Evolutionary conservation across 2,888 invertebrate species (phyloP).

Genomic region (Crossocerus cetratus): DNA sequence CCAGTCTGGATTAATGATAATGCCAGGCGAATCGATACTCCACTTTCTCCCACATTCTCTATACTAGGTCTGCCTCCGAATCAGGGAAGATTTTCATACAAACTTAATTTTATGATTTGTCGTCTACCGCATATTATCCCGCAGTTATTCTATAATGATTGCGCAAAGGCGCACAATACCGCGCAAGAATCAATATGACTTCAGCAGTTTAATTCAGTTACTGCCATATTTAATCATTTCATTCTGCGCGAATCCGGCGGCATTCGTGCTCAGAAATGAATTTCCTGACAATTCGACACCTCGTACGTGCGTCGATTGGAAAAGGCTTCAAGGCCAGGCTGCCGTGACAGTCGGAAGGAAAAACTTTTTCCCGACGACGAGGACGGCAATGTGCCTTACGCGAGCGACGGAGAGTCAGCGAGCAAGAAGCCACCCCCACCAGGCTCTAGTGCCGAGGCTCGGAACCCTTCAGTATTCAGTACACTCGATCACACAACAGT

Average conservation of each 20-base stretch:
- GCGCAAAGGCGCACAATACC: no score
- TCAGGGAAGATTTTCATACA: no score
- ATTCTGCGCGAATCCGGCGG: no score
- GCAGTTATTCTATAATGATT: no score
- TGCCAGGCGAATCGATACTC: background rate
- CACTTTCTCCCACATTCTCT: no score
- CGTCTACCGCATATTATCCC: no score
- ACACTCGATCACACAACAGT: conserved; percentile 77
- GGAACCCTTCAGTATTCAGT: conserved; percentile 76
- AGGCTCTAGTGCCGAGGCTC: conserved; percentile 60
- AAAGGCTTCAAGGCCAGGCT: conserved; percentile 31
- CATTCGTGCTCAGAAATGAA: background rate
- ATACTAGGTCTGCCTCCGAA: no score
- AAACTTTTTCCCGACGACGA: conserved; percentile 35
- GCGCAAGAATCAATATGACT: no score
- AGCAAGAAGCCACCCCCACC: conserved; percentile 50
- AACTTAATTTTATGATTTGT: no score
- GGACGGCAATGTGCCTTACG: conserved; percentile 16
- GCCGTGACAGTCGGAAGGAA: conserved; percentile 38
- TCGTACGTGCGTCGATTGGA: conserved; percentile 3
- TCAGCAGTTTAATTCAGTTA: background rate
- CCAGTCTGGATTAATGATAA: background rate
- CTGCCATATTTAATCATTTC: no score
- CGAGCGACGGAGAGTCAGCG: conserved; percentile 46
- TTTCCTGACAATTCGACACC: background rate